A percentile compares a stretch with the other conserved stretches of the same genome.
Evolutionary conservation across 1,140 invertebrate genomes (phyloP).

Genomic region (Temnothorax curvispinosus): DNA sequence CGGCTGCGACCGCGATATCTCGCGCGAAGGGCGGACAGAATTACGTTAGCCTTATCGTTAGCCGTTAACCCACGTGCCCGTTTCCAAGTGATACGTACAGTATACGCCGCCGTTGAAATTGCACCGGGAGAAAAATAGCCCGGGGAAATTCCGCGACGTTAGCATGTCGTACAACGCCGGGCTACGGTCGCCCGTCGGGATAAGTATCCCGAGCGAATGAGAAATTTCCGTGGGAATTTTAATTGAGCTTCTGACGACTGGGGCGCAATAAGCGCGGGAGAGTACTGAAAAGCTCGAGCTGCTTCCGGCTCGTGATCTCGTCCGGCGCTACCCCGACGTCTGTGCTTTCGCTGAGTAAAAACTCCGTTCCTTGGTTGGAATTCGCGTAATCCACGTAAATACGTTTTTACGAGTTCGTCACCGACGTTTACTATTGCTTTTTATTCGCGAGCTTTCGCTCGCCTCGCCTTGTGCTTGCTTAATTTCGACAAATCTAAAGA

Average conservation of each 20-base stretch:
- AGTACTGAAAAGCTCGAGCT: neutral
- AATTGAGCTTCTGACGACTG: conserved; percentile 78
- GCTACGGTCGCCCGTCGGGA: conserved; percentile 3
- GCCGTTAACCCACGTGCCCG: conserved; percentile 44
- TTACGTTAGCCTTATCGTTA: conserved; percentile 69
- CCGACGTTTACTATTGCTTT: conserved; percentile 28
- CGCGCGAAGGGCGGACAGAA: conserved; percentile 56
- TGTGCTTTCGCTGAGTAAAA: neutral
- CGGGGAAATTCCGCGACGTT: conserved; percentile 56
- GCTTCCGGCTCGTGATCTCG: conserved; percentile 20
- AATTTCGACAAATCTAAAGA: neutral
- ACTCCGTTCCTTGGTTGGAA: neutral
- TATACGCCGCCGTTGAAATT: conserved; percentile 9
- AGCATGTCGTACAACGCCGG: conserved; percentile 45
- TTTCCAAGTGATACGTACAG: conserved; percentile 53
- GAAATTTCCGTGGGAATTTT: conserved; percentile 82
- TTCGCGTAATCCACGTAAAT: conserved; percentile 54
- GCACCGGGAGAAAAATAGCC: conserved; percentile 61
- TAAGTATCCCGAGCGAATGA: conserved; percentile 68
- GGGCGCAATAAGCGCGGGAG: conserved; percentile 71
- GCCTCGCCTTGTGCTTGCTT: neutral
- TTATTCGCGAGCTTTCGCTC: neutral
- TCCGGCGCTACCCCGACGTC: neutral
- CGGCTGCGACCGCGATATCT: conserved; percentile 61
- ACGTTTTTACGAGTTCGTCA: conserved; percentile 45